Evolutionary conservation across 2,797 vertebrate genomes (phyloP).

Genomic region (Amazona ochrocephala): DNA sequence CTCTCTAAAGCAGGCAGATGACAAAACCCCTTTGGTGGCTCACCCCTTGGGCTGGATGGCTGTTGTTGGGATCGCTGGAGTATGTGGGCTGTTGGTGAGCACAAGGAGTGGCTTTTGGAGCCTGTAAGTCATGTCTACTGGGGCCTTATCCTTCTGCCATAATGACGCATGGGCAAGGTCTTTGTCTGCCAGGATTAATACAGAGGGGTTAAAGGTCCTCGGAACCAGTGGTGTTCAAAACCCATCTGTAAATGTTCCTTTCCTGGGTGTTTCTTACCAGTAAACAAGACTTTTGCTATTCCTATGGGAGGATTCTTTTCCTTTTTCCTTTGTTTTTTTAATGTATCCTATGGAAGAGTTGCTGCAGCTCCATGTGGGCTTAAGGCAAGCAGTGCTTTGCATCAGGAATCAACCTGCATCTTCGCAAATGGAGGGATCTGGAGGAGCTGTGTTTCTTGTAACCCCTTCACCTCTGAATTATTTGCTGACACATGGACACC

Average conservation of each 20-base stretch:
- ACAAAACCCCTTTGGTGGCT: background rate
- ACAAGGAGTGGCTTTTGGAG: background rate
- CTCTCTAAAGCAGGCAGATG: background rate
- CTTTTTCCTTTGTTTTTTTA: background rate
- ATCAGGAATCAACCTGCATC: background rate
- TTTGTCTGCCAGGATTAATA: constrained; percentile 10
- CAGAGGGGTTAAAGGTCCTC: background rate
- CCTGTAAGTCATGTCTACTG: background rate
- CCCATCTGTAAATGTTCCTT: background rate
- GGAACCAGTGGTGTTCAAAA: background rate
- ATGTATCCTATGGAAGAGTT: background rate
- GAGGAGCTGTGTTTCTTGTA: constrained; percentile 4
- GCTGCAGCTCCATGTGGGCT: background rate
- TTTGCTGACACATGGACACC: constrained; percentile 11
- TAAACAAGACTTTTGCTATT: background rate
- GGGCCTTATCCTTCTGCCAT: background rate
- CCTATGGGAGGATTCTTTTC: background rate
- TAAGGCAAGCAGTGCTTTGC: background rate
- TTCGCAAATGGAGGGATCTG: background rate
- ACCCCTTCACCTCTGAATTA: constrained; percentile 20
- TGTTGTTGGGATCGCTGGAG: background rate
- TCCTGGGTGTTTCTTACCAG: background rate
- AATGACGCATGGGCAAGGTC: background rate
- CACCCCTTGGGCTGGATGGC: background rate
- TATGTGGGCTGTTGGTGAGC: background rate